phyloP scores from a whole-genome alignment of 2,888 invertebrate genomes.

The Himalopsyche tibetana region DNA sequence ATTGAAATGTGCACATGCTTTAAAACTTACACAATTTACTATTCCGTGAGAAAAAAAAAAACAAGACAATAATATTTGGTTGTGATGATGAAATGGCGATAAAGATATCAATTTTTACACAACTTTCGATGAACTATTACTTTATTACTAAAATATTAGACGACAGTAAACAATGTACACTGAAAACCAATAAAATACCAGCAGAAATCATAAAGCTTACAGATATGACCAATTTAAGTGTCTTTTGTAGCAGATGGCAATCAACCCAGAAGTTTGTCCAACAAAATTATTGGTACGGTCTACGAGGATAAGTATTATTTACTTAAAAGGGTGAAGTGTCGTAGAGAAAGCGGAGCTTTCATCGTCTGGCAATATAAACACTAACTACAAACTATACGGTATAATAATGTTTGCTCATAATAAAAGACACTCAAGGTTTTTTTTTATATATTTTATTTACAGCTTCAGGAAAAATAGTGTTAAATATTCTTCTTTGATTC shows the following conservation, averaged over 20 bases:
- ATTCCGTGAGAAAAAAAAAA: too few relatives aligned
- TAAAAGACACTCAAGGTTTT: background rate
- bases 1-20: too few relatives aligned
- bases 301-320: background rate
- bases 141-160: background rate
- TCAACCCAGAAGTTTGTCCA: conserved; percentile 15
- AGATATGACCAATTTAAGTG: conserved; percentile 16
- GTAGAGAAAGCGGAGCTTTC: conserved; percentile 31
- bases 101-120: too few relatives aligned
- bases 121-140: too few relatives aligned
- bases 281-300: conserved; percentile 37
- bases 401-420: background rate
- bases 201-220: background rate
- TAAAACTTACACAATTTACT: too few relatives aligned
- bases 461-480: too few relatives aligned
- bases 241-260: conserved; percentile 45
- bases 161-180: background rate
- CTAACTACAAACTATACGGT: background rate
- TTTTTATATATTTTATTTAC: too few relatives aligned
- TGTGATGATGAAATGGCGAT: too few relatives aligned
- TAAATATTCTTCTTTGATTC: too few relatives aligned
- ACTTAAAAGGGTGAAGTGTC: conserved; percentile 8
- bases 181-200: background rate
- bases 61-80: too few relatives aligned
- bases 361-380: conserved; percentile 1